Conservation (phyloP, 2,888 invertebrate genomes). For the Agrotis puta region DNA sequence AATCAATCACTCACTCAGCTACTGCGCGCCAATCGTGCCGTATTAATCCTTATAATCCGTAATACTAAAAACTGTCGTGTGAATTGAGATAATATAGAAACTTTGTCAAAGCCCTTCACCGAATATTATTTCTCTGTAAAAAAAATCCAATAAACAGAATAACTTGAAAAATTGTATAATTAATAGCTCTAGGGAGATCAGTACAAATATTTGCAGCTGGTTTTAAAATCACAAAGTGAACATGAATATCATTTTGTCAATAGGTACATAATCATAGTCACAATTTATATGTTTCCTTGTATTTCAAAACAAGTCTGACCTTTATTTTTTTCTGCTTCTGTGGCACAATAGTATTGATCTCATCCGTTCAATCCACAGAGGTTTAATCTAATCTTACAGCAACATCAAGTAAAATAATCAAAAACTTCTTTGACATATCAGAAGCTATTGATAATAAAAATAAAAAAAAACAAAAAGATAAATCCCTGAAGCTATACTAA, state of each 20-base stretch:
- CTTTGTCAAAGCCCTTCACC: no score
- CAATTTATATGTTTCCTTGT: slow-evolving; percentile 12
- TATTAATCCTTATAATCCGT: no score
- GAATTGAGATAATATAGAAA: no score
- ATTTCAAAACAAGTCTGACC: slow-evolving; percentile 17
- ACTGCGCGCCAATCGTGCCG: no score
- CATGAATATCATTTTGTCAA: slow-evolving; percentile 31
- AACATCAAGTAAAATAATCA: slow-evolving; percentile 28
- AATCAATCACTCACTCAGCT: no score
- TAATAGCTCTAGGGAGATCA: slow-evolving; percentile 77
- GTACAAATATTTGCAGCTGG: slow-evolving; percentile 67
- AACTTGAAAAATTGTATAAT: slow-evolving; percentile 78
- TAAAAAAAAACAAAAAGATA: slow-evolving; percentile 32
- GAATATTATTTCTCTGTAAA: no score
- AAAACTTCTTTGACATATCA: slow-evolving; percentile 5
- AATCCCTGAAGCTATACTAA: slow-evolving; percentile 56
- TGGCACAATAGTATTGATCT: slow-evolving; percentile 20
- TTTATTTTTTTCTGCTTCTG: not conserved
- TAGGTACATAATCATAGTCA: slow-evolving; percentile 12
- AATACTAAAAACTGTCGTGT: no score
- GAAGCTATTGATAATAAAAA: slow-evolving; percentile 25
- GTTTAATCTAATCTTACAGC: slow-evolving; percentile 41
- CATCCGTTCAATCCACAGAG: slow-evolving; percentile 10
- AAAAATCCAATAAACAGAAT: slow-evolving; percentile 61
- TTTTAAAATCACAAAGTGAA: slow-evolving; percentile 54